Conservation (phyloP, 2,797 vertebrate genomes). For the Thaleichthys pacificus region DNA sequence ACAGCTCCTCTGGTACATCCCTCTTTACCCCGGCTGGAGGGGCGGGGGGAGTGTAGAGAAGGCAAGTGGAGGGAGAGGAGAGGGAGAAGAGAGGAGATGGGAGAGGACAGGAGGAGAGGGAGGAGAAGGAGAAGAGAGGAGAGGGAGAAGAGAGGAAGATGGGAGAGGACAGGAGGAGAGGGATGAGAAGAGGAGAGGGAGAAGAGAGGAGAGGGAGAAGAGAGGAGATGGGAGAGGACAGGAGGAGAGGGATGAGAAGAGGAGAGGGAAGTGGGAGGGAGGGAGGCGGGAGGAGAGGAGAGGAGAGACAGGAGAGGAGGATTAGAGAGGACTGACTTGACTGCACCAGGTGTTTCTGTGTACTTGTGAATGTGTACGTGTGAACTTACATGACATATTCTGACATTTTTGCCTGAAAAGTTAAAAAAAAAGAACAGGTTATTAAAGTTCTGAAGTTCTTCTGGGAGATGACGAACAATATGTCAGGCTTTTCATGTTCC, state of each 20-base stretch:
- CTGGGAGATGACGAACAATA: background rate
- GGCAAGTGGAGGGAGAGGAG: too few relatives aligned
- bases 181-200: too few relatives aligned
- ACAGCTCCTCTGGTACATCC: slow-evolving; percentile 34
- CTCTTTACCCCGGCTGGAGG: slow-evolving; percentile 29
- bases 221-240: background rate
- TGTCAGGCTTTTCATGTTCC: too few relatives aligned
- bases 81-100: background rate
- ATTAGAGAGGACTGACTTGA: too few relatives aligned
- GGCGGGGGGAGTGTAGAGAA: background rate
- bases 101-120: background rate
- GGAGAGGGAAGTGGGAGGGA: too few relatives aligned
- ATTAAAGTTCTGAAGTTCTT: slow-evolving; percentile 14
- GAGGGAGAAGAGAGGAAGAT: background rate
- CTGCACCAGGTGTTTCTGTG: background rate
- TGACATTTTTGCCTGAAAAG: slow-evolving; percentile 63
- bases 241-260: background rate
- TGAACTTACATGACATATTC: slow-evolving; percentile 65
- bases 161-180: too few relatives aligned
- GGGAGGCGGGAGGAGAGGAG: slow-evolving; percentile 4
- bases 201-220: background rate
- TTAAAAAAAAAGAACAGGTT: slow-evolving; percentile 30
- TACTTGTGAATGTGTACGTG: background rate
- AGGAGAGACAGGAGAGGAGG: slow-evolving; percentile 8
- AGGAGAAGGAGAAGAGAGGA: slow-evolving; percentile 10